phyloP scores from a whole-genome alignment of 2,888 invertebrate species.

The Caenorhabditis japonica region DNA sequence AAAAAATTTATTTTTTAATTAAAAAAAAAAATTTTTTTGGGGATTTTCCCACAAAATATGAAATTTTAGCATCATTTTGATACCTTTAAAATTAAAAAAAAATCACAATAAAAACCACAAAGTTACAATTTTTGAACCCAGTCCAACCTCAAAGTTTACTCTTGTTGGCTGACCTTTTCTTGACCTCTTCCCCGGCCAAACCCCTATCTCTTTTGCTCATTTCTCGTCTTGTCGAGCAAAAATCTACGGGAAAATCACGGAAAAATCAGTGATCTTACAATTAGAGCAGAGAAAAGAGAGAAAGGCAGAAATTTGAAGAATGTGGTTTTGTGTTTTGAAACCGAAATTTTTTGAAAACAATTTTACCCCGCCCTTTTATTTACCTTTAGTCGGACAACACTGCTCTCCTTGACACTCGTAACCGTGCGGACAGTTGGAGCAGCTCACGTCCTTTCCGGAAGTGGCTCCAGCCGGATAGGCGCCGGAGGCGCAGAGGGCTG shows the following conservation, averaged over 20 bases:
- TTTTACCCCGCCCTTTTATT: neutral
- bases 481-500: conserved; percentile 53
- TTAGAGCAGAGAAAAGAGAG: no score
- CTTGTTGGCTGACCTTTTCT: no score
- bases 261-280: no score
- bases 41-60: neutral
- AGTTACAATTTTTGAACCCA: no score
- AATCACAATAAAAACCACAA: no score
- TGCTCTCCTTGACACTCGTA: conserved; percentile 65
- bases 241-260: neutral
- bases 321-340: neutral
- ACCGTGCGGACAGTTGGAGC: conserved; percentile 69
- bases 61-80: neutral
- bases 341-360: no score
- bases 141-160: no score
- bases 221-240: no score
- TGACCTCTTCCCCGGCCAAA: no score
- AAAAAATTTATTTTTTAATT: conserved; percentile 7
- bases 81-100: neutral
- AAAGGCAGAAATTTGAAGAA: neutral
- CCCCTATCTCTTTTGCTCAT: no score
- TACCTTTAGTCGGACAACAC: conserved; percentile 74
- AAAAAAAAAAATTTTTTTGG: neutral
- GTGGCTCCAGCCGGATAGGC: conserved; percentile 62
- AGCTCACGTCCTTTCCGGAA: conserved; percentile 40